Evolutionary conservation across 37 sponge, comb jelly and placozoan species (phyloP).

Genomic region (Chondrosia reniformis): DNA sequence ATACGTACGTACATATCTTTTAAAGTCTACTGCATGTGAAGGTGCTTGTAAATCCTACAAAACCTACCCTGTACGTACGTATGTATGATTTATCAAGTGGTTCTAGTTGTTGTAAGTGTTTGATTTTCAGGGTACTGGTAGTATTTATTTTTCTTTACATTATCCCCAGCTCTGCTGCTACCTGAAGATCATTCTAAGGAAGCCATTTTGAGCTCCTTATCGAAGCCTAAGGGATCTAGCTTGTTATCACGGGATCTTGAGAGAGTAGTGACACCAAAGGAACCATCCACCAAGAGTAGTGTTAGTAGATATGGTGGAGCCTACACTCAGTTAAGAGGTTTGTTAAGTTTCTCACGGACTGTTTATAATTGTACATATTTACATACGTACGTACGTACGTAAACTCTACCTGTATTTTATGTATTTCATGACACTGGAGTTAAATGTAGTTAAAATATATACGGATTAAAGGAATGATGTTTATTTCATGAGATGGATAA

Average conservation of each 20-base stretch:
- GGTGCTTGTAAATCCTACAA: background rate
- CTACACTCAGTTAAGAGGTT: conserved; percentile 43
- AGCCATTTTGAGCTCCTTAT: conserved; percentile 16
- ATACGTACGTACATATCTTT: background rate
- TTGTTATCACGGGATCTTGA: conserved; percentile 11
- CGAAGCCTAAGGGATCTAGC: conserved; percentile 1
- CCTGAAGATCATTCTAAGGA: conserved; percentile 33
- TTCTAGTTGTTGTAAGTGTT: no score
- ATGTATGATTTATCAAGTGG: background rate
- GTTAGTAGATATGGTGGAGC: conserved; percentile 28
- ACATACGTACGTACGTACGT: conserved; percentile 14
- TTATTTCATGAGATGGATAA: no score
- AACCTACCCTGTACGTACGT: background rate
- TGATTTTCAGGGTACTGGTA: no score
- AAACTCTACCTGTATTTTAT: background rate
- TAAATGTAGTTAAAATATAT: no score
- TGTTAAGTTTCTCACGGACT: background rate
- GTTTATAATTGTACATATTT: conserved; percentile 12
- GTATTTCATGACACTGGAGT: no score
- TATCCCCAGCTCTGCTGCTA: conserved; percentile 3
- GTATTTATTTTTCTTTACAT: background rate
- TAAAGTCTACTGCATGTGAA: background rate
- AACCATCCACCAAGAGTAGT: background rate
- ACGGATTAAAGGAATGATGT: no score
- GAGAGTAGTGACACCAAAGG: no score